Evolutionary conservation across 2,797 vertebrate species (phyloP).

Genomic region (Labeo calbasu): DNA sequence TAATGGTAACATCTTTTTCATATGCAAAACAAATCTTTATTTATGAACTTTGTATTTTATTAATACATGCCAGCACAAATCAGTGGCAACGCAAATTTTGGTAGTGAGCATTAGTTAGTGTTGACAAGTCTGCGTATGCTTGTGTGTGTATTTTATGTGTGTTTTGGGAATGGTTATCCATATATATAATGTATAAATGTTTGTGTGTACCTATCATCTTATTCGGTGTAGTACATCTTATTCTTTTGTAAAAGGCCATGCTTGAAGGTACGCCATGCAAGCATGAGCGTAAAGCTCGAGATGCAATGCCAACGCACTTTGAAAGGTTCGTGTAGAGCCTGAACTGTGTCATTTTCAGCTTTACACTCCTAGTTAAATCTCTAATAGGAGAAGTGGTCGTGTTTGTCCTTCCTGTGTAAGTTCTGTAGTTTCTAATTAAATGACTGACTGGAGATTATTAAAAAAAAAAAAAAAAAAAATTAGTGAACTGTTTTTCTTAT

Average conservation of each 20-base stretch:
- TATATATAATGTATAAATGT: conserved; percentile 9
- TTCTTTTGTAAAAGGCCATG: conserved; percentile 31
- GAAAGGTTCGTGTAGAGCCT: conserved; percentile 30
- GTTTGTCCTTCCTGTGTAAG: background rate
- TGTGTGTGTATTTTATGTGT: conserved; percentile 5
- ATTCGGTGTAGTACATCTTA: background rate
- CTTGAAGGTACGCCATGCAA: conserved; percentile 28
- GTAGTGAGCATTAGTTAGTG: background rate
- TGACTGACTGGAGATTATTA: conserved; percentile 4
- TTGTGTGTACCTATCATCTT: background rate
- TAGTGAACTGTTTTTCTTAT: background rate
- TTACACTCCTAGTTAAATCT: conserved; percentile 17
- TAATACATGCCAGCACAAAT: background rate
- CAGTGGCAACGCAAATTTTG: background rate
- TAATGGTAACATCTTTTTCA: background rate
- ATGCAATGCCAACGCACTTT: conserved; percentile 21
- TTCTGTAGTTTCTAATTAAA: conserved; percentile 17
- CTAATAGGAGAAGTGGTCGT: background rate
- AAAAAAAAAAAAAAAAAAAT: background rate
- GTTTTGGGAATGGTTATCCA: conserved; percentile 3
- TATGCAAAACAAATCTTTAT: background rate
- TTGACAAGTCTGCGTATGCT: background rate
- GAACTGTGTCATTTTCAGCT: conserved; percentile 28
- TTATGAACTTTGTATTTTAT: background rate
- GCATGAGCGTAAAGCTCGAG: conserved; percentile 20